phyloP scores from a whole-genome alignment of 2,888 invertebrate species.

The Ennomos fuscantarius region DNA sequence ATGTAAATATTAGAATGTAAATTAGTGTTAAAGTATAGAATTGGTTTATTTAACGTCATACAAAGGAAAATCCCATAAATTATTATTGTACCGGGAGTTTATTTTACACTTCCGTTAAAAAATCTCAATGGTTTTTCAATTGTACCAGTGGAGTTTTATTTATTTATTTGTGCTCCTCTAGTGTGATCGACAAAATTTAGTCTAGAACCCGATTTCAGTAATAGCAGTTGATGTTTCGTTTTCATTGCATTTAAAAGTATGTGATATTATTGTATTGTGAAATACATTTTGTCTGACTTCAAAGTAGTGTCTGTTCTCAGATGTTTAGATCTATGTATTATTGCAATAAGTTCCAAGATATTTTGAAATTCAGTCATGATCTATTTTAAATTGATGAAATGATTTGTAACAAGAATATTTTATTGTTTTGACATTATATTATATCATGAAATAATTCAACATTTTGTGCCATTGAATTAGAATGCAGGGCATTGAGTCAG shows the following conservation, averaged over 20 bases:
- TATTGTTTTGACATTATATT: conserved; percentile 46
- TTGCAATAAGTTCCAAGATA: conserved; percentile 65
- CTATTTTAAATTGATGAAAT: conserved; percentile 50
- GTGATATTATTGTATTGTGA: conserved; percentile 83
- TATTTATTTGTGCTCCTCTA: conserved; percentile 75
- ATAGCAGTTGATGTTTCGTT: conserved; percentile 74
- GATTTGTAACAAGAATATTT: conserved; percentile 44
- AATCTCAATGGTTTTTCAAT: conserved; percentile 84
- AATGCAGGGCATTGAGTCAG: conserved; percentile 73
- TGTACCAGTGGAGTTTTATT: conserved; percentile 83
- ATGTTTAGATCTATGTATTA: conserved; percentile 58
- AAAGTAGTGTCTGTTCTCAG: conserved; percentile 77
- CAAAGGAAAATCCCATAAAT: conserved; percentile 83
- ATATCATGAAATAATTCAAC: conserved; percentile 51
- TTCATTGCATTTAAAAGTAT: conserved; percentile 83
- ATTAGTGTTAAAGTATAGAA: conserved; percentile 84
- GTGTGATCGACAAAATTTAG: conserved; percentile 57
- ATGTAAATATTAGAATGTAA: conserved; percentile 83
- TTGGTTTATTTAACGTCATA: conserved; percentile 84
- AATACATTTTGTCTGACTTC: conserved; percentile 84
- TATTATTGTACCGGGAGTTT: conserved; percentile 83
- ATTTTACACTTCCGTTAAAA: conserved; percentile 82
- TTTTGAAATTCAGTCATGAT: conserved; percentile 56
- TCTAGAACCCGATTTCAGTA: conserved; percentile 46
- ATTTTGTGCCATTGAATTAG: conserved; percentile 71